These are phyloP conservation scores for Stenodema calcarata DNA, from an alignment of 2,888 invertebrate genomes.

Conservation along the genomic window DNA sequence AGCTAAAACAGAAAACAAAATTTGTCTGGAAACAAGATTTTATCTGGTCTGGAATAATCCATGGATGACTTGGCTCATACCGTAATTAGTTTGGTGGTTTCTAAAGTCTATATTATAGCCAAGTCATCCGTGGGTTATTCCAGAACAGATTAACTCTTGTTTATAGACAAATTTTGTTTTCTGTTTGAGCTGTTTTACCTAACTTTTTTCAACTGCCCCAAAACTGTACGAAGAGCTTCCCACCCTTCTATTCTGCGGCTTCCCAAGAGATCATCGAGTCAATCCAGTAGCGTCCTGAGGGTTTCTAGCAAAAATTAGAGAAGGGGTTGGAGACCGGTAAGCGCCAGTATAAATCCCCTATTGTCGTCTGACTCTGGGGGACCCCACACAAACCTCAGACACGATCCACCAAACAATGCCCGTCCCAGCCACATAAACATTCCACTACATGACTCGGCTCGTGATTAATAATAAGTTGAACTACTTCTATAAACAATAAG, in stretches of 20 bases:
- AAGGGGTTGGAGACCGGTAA: constrained; percentile 42
- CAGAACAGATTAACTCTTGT: too few species aligned
- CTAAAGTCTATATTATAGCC: too few species aligned
- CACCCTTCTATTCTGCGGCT: neutral
- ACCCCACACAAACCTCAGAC: constrained; percentile 45
- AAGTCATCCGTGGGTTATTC: too few species aligned
- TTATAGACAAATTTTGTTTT: too few species aligned
- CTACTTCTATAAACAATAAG: constrained; percentile 51
- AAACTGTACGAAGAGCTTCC: too few species aligned
- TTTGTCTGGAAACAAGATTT: too few species aligned
- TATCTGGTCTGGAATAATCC: too few species aligned
- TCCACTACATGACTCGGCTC: constrained; percentile 49
- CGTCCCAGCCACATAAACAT: constrained; percentile 49
- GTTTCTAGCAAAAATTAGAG: constrained; percentile 45
- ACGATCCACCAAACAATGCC: constrained; percentile 49
- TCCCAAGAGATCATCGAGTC: neutral
- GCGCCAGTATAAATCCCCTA: constrained; percentile 48
- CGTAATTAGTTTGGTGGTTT: too few species aligned
- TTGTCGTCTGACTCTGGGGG: constrained; percentile 36
- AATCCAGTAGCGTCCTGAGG: neutral
- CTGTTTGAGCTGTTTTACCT: too few species aligned
- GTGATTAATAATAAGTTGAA: constrained; percentile 52
- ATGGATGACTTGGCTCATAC: too few species aligned
- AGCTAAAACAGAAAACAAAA: too few species aligned
- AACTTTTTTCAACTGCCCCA: too few species aligned